Conservation (phyloP, 2,113 vertebrate species). For the Amblyornis subalaris region DNA sequence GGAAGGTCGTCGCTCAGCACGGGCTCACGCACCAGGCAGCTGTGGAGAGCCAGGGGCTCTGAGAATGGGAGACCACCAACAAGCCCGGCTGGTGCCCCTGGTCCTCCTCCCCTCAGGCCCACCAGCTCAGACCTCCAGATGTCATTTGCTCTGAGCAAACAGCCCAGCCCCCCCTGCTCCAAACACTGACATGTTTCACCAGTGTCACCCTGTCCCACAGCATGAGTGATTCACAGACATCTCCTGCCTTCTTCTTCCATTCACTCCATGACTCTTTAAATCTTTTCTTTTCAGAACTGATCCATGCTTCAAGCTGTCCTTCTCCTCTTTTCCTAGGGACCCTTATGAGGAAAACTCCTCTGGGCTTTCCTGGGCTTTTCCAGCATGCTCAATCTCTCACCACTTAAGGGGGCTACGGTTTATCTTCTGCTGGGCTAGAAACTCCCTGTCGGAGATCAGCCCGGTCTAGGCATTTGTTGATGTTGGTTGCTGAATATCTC, state of each 20-base stretch:
- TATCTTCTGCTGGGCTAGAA: neutral
- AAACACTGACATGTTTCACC: neutral
- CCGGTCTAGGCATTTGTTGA: neutral
- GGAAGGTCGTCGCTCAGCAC: conserved; percentile 83
- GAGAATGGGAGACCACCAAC: neutral
- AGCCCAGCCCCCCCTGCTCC: neutral
- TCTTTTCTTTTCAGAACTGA: neutral
- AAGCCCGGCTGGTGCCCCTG: fast-evolving
- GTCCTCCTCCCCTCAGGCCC: neutral
- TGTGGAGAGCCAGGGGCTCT: neutral
- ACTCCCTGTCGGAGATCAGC: fast-evolving
- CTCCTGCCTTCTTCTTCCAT: neutral
- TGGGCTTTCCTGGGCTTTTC: neutral
- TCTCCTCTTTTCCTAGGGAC: neutral
- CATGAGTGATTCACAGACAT: fast-evolving
- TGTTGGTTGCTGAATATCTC: neutral
- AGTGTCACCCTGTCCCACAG: neutral
- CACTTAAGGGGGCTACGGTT: neutral
- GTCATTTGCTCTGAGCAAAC: neutral
- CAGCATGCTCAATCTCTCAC: neutral
- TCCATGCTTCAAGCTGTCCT: neutral
- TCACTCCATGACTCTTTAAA: neutral
- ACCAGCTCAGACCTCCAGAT: fast-evolving
- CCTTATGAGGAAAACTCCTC: neutral
- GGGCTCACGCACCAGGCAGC: conserved; percentile 44